Evolutionary conservation across 2,797 vertebrate species (phyloP).

Genomic region (Danio choprae): DNA sequence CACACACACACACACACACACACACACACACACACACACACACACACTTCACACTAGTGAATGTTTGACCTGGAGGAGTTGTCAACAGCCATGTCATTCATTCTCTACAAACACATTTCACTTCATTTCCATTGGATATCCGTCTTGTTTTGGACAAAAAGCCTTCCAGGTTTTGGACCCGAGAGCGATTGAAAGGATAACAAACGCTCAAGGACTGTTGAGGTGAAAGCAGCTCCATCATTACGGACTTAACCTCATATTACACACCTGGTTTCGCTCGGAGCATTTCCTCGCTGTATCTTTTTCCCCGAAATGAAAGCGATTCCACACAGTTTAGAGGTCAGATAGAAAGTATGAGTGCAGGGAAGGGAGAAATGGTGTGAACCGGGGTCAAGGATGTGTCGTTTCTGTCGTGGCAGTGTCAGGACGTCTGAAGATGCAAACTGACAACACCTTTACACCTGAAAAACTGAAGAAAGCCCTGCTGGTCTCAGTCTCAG

Average conservation of each 20-base stretch:
- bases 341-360: not conserved
- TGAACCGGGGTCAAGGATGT: not conserved
- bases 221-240: not conserved
- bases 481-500: not conserved
- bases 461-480: conserved; percentile 13
- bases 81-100: conserved; percentile 3
- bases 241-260: conserved; percentile 6
- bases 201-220: not conserved
- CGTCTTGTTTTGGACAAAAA: not conserved
- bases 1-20: no score
- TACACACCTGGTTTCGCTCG: not conserved
- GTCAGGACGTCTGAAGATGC: conserved; percentile 34
- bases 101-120: conserved; percentile 5
- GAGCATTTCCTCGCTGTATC: not conserved
- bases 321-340: conserved; percentile 1
- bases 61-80: not conserved
- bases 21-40: no score
- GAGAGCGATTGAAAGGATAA: not conserved
- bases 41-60: not conserved
- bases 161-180: not conserved
- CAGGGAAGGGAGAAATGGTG: not conserved
- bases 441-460: conserved; percentile 6
- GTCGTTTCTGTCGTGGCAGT: not conserved
- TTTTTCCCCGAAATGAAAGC: not conserved
- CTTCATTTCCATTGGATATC: conserved; percentile 30